Conservation (phyloP, 2,888 invertebrate genomes). For the Calameuta idolon region DNA sequence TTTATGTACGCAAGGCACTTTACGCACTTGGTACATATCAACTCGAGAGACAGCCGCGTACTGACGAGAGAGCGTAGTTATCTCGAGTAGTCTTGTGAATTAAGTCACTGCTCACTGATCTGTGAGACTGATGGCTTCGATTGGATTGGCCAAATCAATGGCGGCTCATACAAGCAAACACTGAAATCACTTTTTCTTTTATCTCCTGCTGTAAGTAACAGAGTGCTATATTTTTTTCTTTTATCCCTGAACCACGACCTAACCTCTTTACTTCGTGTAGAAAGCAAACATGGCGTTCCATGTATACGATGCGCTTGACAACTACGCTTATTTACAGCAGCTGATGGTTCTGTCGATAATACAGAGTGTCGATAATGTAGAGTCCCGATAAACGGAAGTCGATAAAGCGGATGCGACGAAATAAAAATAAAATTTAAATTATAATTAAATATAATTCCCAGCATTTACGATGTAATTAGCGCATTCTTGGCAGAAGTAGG, state of each 20-base stretch:
- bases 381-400: not conserved
- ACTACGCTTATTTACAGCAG: not conserved
- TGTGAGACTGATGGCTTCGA: not conserved
- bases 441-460: too few species aligned
- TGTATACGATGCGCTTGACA: not conserved
- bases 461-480: not conserved
- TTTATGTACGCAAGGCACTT: not conserved
- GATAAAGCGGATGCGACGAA: not conserved
- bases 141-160: not conserved
- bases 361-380: not conserved
- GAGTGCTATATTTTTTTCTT: not conserved
- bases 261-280: not conserved
- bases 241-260: constrained; percentile 3
- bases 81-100: not conserved
- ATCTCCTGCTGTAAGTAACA: not conserved
- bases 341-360: not conserved
- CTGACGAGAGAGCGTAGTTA: constrained; percentile 22
- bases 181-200: not conserved
- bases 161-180: too few species aligned
- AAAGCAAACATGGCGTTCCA: not conserved
- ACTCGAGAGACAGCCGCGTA: constrained; percentile 27
- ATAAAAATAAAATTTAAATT: not conserved
- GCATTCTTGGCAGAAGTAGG: not conserved
- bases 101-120: not conserved
- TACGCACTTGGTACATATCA: constrained; percentile 14